Evolutionary conservation across 2,888 invertebrate genomes (phyloP).

Genomic region (Gnatocerus cornutus): DNA sequence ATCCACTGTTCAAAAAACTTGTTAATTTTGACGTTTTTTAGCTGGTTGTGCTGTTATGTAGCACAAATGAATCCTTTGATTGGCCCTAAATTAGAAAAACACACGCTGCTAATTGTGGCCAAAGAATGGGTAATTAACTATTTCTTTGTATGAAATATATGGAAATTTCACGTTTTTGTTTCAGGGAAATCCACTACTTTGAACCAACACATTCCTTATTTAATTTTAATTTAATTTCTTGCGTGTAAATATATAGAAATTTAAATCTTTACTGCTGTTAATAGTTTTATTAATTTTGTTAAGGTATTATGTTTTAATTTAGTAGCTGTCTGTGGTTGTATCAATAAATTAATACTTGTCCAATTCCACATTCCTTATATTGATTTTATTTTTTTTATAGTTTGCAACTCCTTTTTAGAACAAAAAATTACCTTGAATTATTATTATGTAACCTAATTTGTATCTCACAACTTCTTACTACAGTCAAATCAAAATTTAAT

Average conservation of each 20-base stretch:
- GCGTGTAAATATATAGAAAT: constrained; percentile 19
- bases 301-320: constrained; percentile 29
- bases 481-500: too few relatives aligned
- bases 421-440: too few relatives aligned
- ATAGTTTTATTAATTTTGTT: constrained; percentile 18
- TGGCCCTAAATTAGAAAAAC: constrained; percentile 84
- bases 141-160: constrained; percentile 20
- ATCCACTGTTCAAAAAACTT: too few relatives aligned
- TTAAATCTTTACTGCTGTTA: background rate
- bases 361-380: background rate
- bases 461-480: too few relatives aligned
- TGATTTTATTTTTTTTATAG: background rate
- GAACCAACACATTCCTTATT: constrained; percentile 29
- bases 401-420: too few relatives aligned
- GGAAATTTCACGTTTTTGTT: constrained; percentile 17
- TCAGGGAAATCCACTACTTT: constrained; percentile 40
- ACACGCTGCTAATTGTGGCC: constrained; percentile 84
- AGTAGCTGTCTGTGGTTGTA: constrained; percentile 9
- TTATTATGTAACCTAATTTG: too few relatives aligned
- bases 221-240: constrained; percentile 28
- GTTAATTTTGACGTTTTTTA: too few relatives aligned
- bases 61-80: constrained; percentile 95
- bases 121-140: constrained; percentile 81
- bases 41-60: constrained; percentile 94
- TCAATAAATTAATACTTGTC: constrained; percentile 14